Conservation (phyloP, 64 coral and sea anemone species). For the Actinia equina region DNA sequence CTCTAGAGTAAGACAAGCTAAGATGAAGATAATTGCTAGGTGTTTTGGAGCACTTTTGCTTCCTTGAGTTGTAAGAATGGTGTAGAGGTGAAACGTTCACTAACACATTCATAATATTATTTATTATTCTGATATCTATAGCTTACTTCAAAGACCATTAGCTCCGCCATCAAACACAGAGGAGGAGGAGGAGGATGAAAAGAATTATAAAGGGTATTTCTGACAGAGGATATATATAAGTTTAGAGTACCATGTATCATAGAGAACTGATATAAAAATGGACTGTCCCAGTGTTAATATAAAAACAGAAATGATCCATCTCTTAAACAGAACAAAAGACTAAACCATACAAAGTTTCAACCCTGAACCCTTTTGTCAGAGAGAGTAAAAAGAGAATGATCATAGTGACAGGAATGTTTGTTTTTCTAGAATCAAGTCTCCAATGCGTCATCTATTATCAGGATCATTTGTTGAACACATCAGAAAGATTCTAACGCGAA, state of each 20-base stretch:
- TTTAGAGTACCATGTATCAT: too few species aligned
- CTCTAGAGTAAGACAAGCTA: constrained; percentile 38
- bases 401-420: neutral
- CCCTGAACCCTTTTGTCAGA: too few species aligned
- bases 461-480: constrained; percentile 80
- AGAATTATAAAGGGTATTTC: neutral
- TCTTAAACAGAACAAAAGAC: too few species aligned
- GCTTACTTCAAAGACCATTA: neutral
- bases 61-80: too few species aligned
- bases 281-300: too few species aligned
- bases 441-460: constrained; percentile 58
- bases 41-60: neutral
- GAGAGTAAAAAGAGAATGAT: too few species aligned
- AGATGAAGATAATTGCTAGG: neutral
- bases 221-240: too few species aligned
- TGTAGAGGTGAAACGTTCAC: too few species aligned
- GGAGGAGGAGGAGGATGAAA: neutral
- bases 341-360: too few species aligned
- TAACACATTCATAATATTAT: neutral
- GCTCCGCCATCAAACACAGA: neutral
- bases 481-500: constrained; percentile 64
- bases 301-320: too few species aligned
- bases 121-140: neutral
- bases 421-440: constrained; percentile 52
- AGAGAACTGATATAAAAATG: too few species aligned